Evolutionary conservation across 2,113 vertebrate genomes (phyloP).

Genomic region (Columbina picui): DNA sequence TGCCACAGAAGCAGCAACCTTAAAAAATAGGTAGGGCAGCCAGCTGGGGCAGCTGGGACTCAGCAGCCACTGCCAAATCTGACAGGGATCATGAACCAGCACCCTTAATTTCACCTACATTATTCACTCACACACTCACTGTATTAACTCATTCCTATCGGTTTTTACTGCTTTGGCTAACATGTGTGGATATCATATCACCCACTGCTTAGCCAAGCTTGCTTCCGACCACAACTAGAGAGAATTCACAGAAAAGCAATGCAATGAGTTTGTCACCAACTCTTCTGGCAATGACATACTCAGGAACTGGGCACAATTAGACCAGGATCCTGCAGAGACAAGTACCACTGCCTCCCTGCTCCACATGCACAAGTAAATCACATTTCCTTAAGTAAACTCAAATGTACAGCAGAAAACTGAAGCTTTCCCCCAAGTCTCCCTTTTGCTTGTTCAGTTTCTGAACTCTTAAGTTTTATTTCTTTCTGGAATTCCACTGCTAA

Average conservation of each 20-base stretch:
- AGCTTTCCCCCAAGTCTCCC: not conserved
- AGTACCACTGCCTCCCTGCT: not conserved
- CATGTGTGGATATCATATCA: not conserved
- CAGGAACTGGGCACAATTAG: not conserved
- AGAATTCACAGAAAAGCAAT: not conserved
- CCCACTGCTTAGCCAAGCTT: not conserved
- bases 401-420: not conserved
- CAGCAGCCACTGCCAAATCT: not conserved
- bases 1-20: not conserved
- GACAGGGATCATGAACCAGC: slow-evolving; percentile 2
- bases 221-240: not conserved
- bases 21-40: not conserved
- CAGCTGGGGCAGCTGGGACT: not conserved
- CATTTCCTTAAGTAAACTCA: not conserved
- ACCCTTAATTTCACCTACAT: slow-evolving; percentile 19
- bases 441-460: not conserved
- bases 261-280: not conserved
- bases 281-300: not conserved
- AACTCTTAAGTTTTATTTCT: slow-evolving; percentile 28
- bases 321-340: not conserved
- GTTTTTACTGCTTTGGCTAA: slow-evolving; percentile 44
- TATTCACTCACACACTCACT: not conserved
- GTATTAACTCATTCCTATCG: slow-evolving; percentile 37
- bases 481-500: slow-evolving; percentile 34
- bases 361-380: not conserved